Base-by-base conservation (phyloP, 1,140 invertebrate genomes). In the Bombus haemorrhoidalis region DNA sequence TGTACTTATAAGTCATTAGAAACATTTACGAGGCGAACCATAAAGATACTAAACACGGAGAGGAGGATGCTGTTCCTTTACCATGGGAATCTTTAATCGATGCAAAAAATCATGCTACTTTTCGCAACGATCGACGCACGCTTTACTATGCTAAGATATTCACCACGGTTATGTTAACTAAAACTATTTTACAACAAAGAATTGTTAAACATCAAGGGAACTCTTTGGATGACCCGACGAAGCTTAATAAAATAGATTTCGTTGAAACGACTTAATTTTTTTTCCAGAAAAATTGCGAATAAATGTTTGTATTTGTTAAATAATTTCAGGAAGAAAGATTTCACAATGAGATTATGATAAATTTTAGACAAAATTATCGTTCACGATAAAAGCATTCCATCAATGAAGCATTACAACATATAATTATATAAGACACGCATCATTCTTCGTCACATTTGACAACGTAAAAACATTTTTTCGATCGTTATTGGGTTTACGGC, bases 1-100 rank as follows among this genome's bases (percentile, higher is more conserved):
- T 83, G 57, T 83, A 83, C 68, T 86, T 86, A 78, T 28, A 83
- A 78, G 81, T 86, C 85, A 77, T 86, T 86, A 83, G 81, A 84
- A 83, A 80, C 80, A 62, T 83, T 83, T 73, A 62, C 68, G 34
- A 72, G 68, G 43, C 69, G 64, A 62, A 37, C 73, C n/a, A 28
- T 57, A 22, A 41, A 25, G 47, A 47, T 53, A 6, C 39, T 39
- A 80, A 80, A 85, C 10, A 6, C 34, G 1, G n/a, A 28, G 13
- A 62, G 0, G 13, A 64, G 43, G 22, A 81, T 18, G 6, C 41
- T 39, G 41, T 68, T 73, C 25, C 59, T 32, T 10, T 25, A 13
- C 25, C 10, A 37, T 28, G 2, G 34, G 66, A 47, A 84, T 78
- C 34, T 83, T 13, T 72, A 69, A 74, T 82, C 57, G 72, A 82